phyloP scores from a whole-genome alignment of 2,113 vertebrate species.

The Oncorhynchus nerka region DNA sequence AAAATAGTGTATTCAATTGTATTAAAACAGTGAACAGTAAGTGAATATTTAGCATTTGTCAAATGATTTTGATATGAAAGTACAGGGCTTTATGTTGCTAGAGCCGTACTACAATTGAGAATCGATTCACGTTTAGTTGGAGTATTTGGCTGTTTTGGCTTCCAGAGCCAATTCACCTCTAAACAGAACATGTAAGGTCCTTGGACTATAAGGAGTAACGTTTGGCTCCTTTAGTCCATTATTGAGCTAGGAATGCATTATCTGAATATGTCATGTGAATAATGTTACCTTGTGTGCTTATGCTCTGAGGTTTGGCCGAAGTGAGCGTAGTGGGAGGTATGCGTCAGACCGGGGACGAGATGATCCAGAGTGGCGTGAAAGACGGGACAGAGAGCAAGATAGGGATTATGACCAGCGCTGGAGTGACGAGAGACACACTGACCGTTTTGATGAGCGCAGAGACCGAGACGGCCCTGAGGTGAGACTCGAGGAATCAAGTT shows the following conservation, averaged over 20 bases:
- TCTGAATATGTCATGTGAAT: neutral
- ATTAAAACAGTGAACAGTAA: constrained; percentile 41
- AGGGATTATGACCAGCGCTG: constrained; percentile 84
- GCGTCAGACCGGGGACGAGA: constrained; percentile 84
- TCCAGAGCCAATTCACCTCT: too few species aligned
- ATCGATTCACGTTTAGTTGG: too few species aligned
- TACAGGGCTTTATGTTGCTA: too few species aligned
- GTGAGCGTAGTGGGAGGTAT: constrained; percentile 89
- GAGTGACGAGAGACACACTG: constrained; percentile 80
- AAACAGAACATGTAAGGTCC: too few species aligned
- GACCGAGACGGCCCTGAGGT: constrained; percentile 82
- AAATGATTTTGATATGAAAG: too few species aligned
- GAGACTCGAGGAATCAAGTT: neutral
- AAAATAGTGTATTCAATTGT: neutral
- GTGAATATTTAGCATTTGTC: too few species aligned
- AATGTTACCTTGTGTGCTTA: neutral
- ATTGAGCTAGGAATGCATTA: neutral
- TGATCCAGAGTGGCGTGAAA: constrained; percentile 81
- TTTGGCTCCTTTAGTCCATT: neutral
- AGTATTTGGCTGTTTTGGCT: too few species aligned
- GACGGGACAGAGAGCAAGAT: constrained; percentile 66
- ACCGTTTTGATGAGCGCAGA: constrained; percentile 81
- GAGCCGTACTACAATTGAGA: too few species aligned
- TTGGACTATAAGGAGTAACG: too few species aligned
- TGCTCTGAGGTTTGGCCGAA: constrained; percentile 78